phyloP scores from a whole-genome alignment of 2,797 vertebrate species.

The Sternarchorhynchus goeldii region DNA sequence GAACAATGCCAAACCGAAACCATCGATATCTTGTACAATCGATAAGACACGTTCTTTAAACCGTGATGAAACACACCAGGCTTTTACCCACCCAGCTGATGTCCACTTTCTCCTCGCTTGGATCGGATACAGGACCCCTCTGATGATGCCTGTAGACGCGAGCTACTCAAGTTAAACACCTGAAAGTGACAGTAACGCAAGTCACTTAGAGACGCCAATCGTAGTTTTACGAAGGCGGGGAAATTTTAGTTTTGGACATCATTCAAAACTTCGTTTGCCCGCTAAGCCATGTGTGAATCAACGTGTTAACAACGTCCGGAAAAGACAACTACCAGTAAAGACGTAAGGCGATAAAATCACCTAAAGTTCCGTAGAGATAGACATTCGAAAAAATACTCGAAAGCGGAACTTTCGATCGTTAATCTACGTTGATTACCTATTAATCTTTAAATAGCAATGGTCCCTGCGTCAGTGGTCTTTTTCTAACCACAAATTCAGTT shows the following conservation, averaged over 20 bases:
- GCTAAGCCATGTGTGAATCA: slow-evolving; percentile 12
- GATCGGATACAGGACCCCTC: background rate
- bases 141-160: background rate
- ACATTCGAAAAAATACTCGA: background rate
- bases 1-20: no score
- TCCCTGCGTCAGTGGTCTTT: background rate
- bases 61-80: background rate
- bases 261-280: slow-evolving; percentile 30
- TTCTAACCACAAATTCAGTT: background rate
- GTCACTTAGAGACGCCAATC: slow-evolving; percentile 22
- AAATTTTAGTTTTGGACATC: background rate
- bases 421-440: no score
- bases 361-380: background rate
- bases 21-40: no score
- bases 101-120: background rate
- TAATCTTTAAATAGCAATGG: no score
- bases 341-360: background rate
- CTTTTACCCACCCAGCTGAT: background rate
- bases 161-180: slow-evolving; percentile 21
- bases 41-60: no score
- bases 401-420: background rate
- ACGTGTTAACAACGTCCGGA: background rate
- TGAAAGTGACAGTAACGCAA: slow-evolving; percentile 9
- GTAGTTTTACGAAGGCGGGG: slow-evolving; percentile 19
- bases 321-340: background rate